Evolutionary conservation across 2,888 invertebrate genomes (phyloP), one percentile per base, ranked within the genome.

Genomic region (Acronicta leporina): DNA sequence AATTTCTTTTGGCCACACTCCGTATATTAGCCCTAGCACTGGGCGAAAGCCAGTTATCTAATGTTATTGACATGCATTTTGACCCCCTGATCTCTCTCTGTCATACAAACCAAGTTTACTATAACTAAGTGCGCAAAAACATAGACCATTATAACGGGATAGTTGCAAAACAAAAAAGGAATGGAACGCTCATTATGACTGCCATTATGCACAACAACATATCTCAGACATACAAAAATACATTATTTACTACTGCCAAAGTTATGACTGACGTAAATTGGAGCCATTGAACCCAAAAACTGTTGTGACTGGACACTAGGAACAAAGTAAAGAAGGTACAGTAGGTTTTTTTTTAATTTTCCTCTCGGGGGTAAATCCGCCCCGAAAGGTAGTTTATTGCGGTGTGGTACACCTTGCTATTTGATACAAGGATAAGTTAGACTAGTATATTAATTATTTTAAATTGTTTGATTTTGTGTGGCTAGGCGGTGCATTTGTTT

Each of bases 271-370:
- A 72, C 68, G 54, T 54, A 68, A 50, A 59, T 59, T 42, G 54
- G 63, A 54, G 70, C 35, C 68, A 10, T 57, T 71, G 70, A 72
- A 68, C 70, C 49, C 52, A 16, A 72, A 52, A 54, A 51, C n/a
- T 49, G 40, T 63, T 72, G 52, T 59, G 49, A 55, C 49, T 58
- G 63, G 54, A 72, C 49, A 55, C 10, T 16, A 10, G 7, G 14
- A 30, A 13, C 14, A 15, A 46, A 48, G 20, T 35, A 13, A 25
- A 71, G 53, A 62, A 57, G 67, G 46, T 41, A 27, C 8, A 45
- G 25, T 14, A 44, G 44, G 35, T 35, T 13, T n/a, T n/a, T n/a
- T n/a, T n/a, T n/a, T n/a, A n/a, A n/a, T n/a, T n/a, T n/a, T n/a
- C n/a, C n/a, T n/a, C n/a, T n/a, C n/a, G n/a, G n/a, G n/a, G n/a